Evolutionary conservation across 2,797 vertebrate genomes (phyloP).

Genomic region (Falco biarmicus): DNA sequence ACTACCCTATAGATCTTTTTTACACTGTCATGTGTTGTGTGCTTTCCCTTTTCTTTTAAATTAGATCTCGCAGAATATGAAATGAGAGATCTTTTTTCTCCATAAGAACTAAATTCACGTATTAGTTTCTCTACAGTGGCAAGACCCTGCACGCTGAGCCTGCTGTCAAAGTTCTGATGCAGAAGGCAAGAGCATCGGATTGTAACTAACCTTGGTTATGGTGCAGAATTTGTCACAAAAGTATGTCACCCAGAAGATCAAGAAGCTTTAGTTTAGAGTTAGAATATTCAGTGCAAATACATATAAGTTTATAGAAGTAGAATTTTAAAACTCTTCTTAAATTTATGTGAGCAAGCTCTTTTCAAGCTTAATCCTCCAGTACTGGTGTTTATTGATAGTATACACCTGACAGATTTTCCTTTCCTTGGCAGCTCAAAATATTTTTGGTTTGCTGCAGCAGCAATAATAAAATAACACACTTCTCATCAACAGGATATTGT

Average conservation of each 20-base stretch:
- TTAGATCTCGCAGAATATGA: not conserved
- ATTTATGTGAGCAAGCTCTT: not conserved
- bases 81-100: not conserved
- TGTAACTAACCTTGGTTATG: not conserved
- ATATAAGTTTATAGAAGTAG: not conserved
- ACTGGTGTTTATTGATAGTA: not conserved
- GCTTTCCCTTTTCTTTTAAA: not conserved
- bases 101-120: not conserved
- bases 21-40: not conserved
- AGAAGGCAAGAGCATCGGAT: not conserved
- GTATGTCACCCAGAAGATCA: not conserved
- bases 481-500: constrained; percentile 37
- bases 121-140: not conserved
- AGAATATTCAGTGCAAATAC: not conserved
- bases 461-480: not conserved
- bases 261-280: not conserved
- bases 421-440: not conserved
- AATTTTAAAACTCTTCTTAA: not conserved
- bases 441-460: not conserved
- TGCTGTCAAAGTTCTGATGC: not conserved
- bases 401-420: not conserved
- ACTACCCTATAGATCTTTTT: not conserved
- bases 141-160: not conserved
- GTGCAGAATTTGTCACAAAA: not conserved
- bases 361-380: not conserved